These are phyloP conservation scores for Spinibarbus caldwelli DNA, from an alignment of 2,797 vertebrate species.

Conservation along the genomic window DNA sequence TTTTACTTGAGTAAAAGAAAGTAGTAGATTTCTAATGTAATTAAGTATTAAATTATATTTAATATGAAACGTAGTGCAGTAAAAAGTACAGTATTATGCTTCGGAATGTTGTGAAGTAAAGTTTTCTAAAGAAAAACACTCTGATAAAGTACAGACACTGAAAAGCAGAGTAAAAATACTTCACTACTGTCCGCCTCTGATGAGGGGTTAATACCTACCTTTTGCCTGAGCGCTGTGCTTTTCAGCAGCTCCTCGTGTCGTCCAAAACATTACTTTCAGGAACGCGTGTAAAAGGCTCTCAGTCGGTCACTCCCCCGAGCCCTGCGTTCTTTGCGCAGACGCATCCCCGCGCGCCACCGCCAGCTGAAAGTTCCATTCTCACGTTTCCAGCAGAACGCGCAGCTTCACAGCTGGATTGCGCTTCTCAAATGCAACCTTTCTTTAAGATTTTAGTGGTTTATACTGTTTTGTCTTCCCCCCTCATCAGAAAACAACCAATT, in stretches of 20 bases:
- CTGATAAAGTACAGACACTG: no score
- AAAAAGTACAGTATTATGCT: no score
- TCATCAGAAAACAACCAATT: not conserved
- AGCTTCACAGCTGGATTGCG: slow-evolving; percentile 16
- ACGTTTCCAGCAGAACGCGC: slow-evolving; percentile 44
- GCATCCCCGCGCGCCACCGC: slow-evolving; percentile 8
- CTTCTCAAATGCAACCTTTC: not conserved
- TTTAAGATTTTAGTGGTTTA: not conserved
- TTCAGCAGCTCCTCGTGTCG: not conserved
- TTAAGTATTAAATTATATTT: no score
- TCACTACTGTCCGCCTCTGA: no score
- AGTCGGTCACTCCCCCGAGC: slow-evolving; percentile 44
- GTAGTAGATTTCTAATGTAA: no score
- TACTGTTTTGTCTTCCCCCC: not conserved
- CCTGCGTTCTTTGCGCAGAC: slow-evolving; percentile 15
- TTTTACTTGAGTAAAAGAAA: no score
- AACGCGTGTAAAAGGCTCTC: slow-evolving; percentile 29
- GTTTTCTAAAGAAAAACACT: no score
- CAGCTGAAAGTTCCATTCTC: slow-evolving; percentile 34
- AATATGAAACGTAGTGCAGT: no score
- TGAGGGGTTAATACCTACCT: not conserved
- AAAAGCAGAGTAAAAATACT: no score
- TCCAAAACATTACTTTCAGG: slow-evolving; percentile 16
- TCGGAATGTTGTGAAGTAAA: no score
- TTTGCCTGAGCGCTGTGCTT: not conserved